A percentile compares a stretch with the other conserved stretches of the same genome.
Conservation (phyloP, 2,888 invertebrate species). For the Celastrina argiolus region DNA sequence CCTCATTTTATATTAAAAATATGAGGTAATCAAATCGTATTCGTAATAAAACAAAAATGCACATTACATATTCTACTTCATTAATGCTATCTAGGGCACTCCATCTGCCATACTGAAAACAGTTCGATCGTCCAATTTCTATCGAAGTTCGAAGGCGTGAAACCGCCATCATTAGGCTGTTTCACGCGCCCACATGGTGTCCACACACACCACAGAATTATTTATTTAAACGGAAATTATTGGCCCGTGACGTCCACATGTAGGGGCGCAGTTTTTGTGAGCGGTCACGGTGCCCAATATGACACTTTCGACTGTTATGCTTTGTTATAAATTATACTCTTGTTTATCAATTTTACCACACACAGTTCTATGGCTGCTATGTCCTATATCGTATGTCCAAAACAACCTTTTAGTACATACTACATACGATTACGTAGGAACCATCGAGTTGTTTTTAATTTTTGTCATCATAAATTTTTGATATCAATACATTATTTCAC, state of each 20-base stretch:
- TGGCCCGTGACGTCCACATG: constrained; percentile 48
- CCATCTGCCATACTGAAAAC: not conserved
- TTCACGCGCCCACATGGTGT: constrained; percentile 64
- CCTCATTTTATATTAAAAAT: no score
- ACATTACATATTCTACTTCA: not conserved
- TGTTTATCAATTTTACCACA: not conserved
- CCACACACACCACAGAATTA: constrained; percentile 70
- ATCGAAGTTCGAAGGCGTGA: constrained; percentile 57
- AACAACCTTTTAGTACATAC: no score
- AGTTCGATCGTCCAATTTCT: not conserved
- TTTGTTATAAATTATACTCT: constrained; percentile 5
- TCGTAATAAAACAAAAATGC: no score
- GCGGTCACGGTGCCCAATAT: constrained; percentile 40
- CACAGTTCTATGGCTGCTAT: no score
- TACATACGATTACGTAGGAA: no score
- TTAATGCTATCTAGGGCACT: not conserved
- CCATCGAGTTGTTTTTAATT: no score
- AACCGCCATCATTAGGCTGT: constrained; percentile 67
- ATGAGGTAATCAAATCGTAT: no score
- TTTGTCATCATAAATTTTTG: no score
- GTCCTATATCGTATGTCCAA: no score
- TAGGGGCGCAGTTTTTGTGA: constrained; percentile 56
- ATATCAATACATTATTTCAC: no score
- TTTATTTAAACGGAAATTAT: constrained; percentile 75
- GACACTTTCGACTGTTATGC: constrained; percentile 29